Evolutionary conservation across 2,888 invertebrate species (phyloP), one percentile per base, ranked within the genome.

Genomic region (Aporophyla lueneburgensis): DNA sequence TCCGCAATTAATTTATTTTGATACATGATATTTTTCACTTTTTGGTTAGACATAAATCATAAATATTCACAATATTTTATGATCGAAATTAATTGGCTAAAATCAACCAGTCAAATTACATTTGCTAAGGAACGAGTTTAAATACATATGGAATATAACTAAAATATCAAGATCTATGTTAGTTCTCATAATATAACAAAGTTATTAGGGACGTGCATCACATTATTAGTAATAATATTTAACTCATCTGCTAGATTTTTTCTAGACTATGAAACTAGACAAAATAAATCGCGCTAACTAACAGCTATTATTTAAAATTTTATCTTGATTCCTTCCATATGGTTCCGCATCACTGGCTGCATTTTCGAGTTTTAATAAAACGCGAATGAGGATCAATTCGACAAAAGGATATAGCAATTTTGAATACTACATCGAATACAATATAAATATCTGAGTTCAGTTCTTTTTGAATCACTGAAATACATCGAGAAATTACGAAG

Each of bases 241-340:
- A 49, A 46, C 33, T 27, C 3, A 58, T 27, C 51, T n/a, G n/a
- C n/a, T 27, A 33, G 9, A 16, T n/a, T 76, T 76, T 54, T 77
- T 46, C 21, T 53, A 56, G n/a, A 63, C 10, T 65, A 19, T 19
- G 53, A 24, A 65, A 58, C 27, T 16, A 56, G 27, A n/a, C 19
- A 58, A 4, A 65, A 43, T 27, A 40, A 46, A 46, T 46, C 43
- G 1, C 14, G 24, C 27, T n/a, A n/a, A 43, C 66, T 40, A 24
- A 54, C 16, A 54, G 24, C 33, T 59, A 65, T 63, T 71, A 33
- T 77, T 27, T 71, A 24, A 6, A 51, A 24, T 19, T 27, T n/a
- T 78, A 71, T 49, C 80, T 58, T 49, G 73, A 78, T 80, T 56
- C n/a, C 49, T 51, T 43, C 62, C 71, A 53, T 63, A 62, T 62